A percentile compares a stretch with the other conserved stretches of the same genome.
Conservation (phyloP, 2,888 invertebrate species). For the Rhagophthalmus giganteus region DNA sequence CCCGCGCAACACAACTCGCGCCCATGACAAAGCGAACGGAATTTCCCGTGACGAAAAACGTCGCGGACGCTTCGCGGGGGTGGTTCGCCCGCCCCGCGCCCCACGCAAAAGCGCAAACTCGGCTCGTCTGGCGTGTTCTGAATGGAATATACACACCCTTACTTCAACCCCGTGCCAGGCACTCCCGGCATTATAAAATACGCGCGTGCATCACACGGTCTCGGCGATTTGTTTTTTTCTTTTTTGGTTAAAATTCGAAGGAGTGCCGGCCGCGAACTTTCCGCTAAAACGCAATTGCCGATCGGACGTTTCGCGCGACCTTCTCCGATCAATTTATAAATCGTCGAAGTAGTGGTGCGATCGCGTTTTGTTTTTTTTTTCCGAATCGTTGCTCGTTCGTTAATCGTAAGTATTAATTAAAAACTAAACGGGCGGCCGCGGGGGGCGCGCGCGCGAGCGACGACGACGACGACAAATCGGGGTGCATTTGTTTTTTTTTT, state of each 20-base stretch:
- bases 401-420: background rate
- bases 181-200: conserved; percentile 30
- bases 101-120: conserved; percentile 42
- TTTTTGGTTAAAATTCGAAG: conserved; percentile 3
- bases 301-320: too few species aligned
- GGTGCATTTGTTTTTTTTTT: too few species aligned
- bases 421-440: too few species aligned
- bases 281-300: too few species aligned
- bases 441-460: too few species aligned
- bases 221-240: background rate
- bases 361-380: too few species aligned
- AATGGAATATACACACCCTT: conserved; percentile 50
- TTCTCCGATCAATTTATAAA: too few species aligned
- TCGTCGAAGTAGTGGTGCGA: too few species aligned
- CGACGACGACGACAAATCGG: too few species aligned
- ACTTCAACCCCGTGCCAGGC: conserved; percentile 38
- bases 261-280: background rate
- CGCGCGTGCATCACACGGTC: conserved; percentile 18
- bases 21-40: conserved; percentile 14
- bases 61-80: conserved; percentile 16
- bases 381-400: too few species aligned
- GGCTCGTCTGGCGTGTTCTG: conserved; percentile 41
- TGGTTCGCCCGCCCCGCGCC: too few species aligned
- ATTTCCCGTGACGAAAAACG: conserved; percentile 19
- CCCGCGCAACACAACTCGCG: background rate